Evolutionary conservation across 2,888 invertebrate genomes (phyloP).

Genomic region (Empis stercorea): DNA sequence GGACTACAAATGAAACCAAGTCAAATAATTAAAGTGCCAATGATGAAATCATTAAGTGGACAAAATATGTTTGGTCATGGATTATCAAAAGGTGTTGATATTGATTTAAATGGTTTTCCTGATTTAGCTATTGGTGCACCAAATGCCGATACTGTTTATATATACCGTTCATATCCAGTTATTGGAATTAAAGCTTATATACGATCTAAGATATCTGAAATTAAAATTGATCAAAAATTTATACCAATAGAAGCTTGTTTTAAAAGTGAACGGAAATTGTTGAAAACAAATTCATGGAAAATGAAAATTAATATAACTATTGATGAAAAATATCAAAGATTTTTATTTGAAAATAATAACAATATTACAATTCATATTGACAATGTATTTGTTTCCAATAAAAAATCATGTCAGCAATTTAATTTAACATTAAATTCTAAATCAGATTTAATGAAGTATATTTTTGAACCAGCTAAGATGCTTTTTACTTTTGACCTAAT

Average conservation of each 20-base stretch:
- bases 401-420: conserved; percentile 11
- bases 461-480: conserved; percentile 17
- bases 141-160: conserved; percentile 23
- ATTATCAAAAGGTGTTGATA: conserved; percentile 29
- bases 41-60: conserved; percentile 21
- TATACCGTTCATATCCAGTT: conserved; percentile 26
- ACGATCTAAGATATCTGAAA: conserved; percentile 14
- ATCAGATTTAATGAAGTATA: conserved; percentile 12
- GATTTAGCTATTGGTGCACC: conserved; percentile 27
- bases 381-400: conserved; percentile 3
- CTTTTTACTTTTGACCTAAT: conserved; percentile 14
- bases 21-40: conserved; percentile 24
- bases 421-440: conserved; percentile 4
- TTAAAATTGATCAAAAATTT: conserved; percentile 15
- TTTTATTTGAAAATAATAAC: not conserved
- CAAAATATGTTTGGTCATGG: conserved; percentile 27
- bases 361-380: conserved; percentile 3
- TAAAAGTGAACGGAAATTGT: conserved; percentile 37
- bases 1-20: conserved; percentile 21
- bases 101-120: conserved; percentile 18
- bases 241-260: conserved; percentile 16
- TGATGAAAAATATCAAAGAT: conserved; percentile 10
- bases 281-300: not conserved
- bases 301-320: conserved; percentile 3
- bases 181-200: conserved; percentile 16